A percentile compares a stretch with the other conserved stretches of the same genome.
These are phyloP conservation scores for Prionailurus viverrinus DNA, from an alignment of 2,113 vertebrate species.

Conservation along the genomic window DNA sequence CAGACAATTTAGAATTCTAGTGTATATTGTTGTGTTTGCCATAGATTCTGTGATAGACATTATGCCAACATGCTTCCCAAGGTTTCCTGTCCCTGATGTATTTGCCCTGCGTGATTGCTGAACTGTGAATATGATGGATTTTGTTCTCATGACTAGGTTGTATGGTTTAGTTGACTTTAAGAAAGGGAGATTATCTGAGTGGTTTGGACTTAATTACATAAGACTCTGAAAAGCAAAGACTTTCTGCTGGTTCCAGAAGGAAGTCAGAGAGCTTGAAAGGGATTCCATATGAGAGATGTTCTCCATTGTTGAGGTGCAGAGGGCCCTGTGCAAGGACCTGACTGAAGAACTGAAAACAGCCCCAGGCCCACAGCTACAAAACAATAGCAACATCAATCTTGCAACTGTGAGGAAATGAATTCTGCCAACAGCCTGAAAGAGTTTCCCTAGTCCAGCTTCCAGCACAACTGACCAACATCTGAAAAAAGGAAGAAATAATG, in stretches of 20 bases:
- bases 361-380: not conserved
- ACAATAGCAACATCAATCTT: not conserved
- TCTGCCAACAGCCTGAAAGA: not conserved
- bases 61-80: not conserved
- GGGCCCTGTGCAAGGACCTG: not conserved
- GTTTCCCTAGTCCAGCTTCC: not conserved
- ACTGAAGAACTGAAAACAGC: not conserved
- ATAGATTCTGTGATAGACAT: not conserved
- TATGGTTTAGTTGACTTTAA: not conserved
- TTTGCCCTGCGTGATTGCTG: not conserved
- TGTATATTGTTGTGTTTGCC: not conserved
- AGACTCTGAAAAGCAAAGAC: not conserved
- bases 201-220: not conserved
- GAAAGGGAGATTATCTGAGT: not conserved
- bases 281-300: not conserved
- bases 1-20: not conserved
- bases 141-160: not conserved
- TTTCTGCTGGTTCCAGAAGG: not conserved
- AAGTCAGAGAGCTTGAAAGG: not conserved
- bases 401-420: not conserved
- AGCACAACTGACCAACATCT: fast-evolving
- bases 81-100: not conserved
- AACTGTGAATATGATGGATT: not conserved
- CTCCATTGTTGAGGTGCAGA: not conserved
- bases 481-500: not conserved